A percentile compares a stretch with the other conserved stretches of the same genome.
phyloP scores from a whole-genome alignment of 2,797 vertebrate species.

The Pterois miles region DNA sequence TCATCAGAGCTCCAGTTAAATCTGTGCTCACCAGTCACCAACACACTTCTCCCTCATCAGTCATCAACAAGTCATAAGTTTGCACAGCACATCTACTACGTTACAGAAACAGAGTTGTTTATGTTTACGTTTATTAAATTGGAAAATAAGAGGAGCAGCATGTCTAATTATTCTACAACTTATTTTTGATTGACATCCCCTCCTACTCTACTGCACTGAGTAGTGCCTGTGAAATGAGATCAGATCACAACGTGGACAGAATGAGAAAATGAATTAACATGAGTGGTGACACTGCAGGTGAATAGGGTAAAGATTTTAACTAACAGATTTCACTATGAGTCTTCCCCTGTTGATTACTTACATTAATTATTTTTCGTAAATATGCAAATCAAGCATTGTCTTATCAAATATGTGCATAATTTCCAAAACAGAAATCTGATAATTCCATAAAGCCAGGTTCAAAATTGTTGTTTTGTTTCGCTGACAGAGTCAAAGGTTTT shows the following conservation, averaged over 20 bases:
- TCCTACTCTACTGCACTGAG: not conserved
- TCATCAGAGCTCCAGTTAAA: not conserved
- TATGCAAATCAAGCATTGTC: too few relatives aligned
- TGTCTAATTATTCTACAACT: not conserved
- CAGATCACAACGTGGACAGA: not conserved
- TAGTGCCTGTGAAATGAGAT: not conserved
- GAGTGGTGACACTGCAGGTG: not conserved
- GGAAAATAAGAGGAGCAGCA: not conserved
- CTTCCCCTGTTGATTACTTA: too few relatives aligned
- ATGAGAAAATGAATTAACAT: not conserved
- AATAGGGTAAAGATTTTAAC: too few relatives aligned
- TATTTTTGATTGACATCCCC: not conserved
- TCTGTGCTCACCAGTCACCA: not conserved
- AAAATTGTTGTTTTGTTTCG: too few relatives aligned
- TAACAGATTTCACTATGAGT: too few relatives aligned
- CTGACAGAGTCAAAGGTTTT: too few relatives aligned
- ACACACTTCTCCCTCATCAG: not conserved
- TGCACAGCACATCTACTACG: not conserved
- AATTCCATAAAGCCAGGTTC: too few relatives aligned
- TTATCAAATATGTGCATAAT: too few relatives aligned
- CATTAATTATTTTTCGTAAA: too few relatives aligned
- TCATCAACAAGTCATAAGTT: conserved; percentile 1
- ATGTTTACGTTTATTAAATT: not conserved
- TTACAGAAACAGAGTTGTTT: not conserved
- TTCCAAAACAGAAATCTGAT: too few relatives aligned